Base-by-base conservation (phyloP, 2,888 invertebrate genomes). In the Alitta virens region DNA sequence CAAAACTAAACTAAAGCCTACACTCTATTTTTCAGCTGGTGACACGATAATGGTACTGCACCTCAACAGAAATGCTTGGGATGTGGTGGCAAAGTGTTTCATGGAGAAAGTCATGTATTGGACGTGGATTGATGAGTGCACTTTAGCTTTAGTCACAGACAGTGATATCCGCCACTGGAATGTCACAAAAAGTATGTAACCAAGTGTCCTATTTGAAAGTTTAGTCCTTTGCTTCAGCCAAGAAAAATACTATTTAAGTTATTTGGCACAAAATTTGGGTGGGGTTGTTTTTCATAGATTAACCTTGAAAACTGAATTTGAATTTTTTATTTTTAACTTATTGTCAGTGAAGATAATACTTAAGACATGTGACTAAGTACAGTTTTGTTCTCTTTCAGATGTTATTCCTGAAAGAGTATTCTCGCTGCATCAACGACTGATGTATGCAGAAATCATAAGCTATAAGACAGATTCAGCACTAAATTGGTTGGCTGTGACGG, bases 401-500 rank as follows among this genome's bases (percentile, higher is more conserved):
- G 65, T 58, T 18, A 53, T 65, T 2, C 79, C 79, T 25, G 76
- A 75, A 64, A 74, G 72, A 61, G 69, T 80, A 63, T 81, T 82
- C 68, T 62, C 67, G 21, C 70, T 79, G 27, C 79, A 81, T 66
- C 63, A 68, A 51, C 68, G 80, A 18, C 71, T 82, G 59, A 72
- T 74, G 3, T 78, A 79, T 68, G 72, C 75, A 53, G 80, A 81
- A 67, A 76, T 82, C 25, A 76, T 79, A 25, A 75, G 77, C 65
- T 82, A 81, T 69, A 78, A 77, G 66, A 75, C 76, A 5, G 81
- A 81, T 62, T 66, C 72, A 18, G 74, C 69, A 58, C 62, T 78
- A 62, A 74, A 74, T 59, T 81, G 82, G 82, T 71, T 78, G 60
- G 81, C 81, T 16, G 66, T 81, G 5, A 78, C 80, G 14, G 82